phyloP scores from a whole-genome alignment of 2,888 invertebrate species.

The Troides oblongomaculatus region DNA sequence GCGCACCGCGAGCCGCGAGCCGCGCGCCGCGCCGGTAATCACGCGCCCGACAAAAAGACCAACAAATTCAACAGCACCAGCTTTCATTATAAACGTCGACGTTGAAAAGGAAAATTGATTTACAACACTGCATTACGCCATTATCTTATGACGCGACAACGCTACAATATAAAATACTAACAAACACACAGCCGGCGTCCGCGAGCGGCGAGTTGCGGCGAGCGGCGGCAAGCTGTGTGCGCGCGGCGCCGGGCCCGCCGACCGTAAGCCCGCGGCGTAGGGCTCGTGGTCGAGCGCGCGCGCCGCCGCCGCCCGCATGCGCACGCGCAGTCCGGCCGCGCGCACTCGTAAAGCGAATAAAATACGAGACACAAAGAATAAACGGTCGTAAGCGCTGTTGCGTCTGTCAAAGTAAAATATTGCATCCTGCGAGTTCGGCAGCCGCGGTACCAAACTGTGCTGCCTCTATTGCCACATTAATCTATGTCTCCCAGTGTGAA shows the following conservation, averaged over 20 bases:
- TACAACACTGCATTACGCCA: constrained; percentile 76
- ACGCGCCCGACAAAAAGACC: constrained; percentile 41
- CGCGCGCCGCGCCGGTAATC: constrained; percentile 42
- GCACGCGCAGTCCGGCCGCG: no score
- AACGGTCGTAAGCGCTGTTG: constrained; percentile 79
- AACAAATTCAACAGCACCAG: constrained; percentile 53
- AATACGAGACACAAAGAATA: constrained; percentile 80
- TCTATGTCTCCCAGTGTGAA: constrained; percentile 70
- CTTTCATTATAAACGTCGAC: constrained; percentile 73
- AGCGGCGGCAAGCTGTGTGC: constrained; percentile 33
- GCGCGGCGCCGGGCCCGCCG: no score
- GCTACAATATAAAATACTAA: constrained; percentile 79
- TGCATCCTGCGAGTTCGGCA: constrained; percentile 73
- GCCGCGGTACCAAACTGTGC: constrained; percentile 67
- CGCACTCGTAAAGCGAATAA: constrained; percentile 79
- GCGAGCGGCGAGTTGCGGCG: constrained; percentile 60
- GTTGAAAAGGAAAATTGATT: constrained; percentile 77
- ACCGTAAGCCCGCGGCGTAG: no score
- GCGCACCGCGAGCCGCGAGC: background rate
- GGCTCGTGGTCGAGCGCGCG: no score
- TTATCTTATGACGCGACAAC: constrained; percentile 78
- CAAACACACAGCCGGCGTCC: constrained; percentile 78
- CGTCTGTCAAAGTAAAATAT: constrained; percentile 80
- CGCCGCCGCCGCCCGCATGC: no score
- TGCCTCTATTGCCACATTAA: constrained; percentile 72